phyloP scores from a whole-genome alignment of 2,113 vertebrate genomes.

The Equus quagga region DNA sequence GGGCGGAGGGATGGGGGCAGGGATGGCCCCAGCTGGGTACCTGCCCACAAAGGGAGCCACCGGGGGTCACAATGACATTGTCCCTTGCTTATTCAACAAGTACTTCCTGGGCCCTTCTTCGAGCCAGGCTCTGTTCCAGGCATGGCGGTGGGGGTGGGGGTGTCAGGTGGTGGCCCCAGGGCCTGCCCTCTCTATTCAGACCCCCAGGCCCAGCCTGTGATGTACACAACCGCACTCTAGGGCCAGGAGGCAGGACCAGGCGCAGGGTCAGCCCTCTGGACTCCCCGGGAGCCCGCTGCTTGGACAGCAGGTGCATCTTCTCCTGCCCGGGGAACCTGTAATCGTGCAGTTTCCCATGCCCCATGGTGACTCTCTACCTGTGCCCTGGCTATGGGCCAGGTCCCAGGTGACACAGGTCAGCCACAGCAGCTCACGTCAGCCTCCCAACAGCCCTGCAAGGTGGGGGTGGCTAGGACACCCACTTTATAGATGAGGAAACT shows the following conservation, averaged over 20 bases:
- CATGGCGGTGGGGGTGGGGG: background rate
- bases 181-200: background rate
- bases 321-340: background rate
- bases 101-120: background rate
- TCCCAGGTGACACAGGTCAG: background rate
- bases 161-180: background rate
- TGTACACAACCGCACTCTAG: no score
- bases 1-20: rapidly evolving
- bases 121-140: background rate
- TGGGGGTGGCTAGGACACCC: no score
- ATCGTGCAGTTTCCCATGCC: no score
- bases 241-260: background rate
- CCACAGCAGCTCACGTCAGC: background rate
- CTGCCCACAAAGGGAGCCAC: background rate
- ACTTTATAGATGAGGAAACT: conserved; percentile 34
- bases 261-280: background rate
- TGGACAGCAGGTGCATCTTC: background rate
- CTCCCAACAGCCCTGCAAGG: background rate
- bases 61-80: background rate
- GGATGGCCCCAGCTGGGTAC: background rate
- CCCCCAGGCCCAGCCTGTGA: background rate
- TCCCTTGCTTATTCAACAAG: background rate
- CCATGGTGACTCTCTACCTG: background rate
- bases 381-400: background rate
- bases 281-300: background rate